Conservation (phyloP, 2,113 vertebrate genomes). For the Oenanthe melanoleuca region DNA sequence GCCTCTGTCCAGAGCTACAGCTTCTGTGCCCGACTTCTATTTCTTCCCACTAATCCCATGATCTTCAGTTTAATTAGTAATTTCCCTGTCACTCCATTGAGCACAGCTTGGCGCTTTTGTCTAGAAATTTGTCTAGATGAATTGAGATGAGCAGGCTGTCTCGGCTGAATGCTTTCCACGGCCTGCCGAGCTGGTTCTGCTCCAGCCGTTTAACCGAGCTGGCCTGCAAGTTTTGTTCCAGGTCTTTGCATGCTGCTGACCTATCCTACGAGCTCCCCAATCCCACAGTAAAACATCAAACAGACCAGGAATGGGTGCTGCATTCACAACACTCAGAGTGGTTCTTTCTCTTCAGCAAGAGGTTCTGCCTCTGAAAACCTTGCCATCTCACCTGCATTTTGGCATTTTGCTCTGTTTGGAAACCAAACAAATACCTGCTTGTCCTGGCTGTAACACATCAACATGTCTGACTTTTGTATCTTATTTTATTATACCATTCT, state of each 20-base stretch:
- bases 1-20: background rate
- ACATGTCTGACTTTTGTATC: fast-evolving
- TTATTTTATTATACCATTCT: background rate
- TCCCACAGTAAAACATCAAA: background rate
- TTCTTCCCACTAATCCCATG: slow-evolving; percentile 34
- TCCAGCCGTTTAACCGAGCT: background rate
- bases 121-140: slow-evolving; percentile 39
- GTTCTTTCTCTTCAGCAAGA: background rate
- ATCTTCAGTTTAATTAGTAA: slow-evolving; percentile 55
- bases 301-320: background rate
- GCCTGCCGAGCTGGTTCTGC: background rate
- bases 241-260: background rate
- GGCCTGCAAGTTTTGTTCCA: background rate
- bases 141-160: slow-evolving; percentile 39
- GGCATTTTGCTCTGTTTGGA: background rate
- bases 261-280: background rate
- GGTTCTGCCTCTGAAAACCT: background rate
- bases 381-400: background rate
- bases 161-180: background rate
- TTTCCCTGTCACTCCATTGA: slow-evolving; percentile 7
- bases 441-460: background rate
- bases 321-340: background rate
- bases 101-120: slow-evolving; percentile 51
- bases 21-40: background rate
- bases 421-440: background rate